Evolutionary conservation across 92 coral and sea anemone genomes (phyloP).

Genomic region (Epizoanthus ramosus): DNA sequence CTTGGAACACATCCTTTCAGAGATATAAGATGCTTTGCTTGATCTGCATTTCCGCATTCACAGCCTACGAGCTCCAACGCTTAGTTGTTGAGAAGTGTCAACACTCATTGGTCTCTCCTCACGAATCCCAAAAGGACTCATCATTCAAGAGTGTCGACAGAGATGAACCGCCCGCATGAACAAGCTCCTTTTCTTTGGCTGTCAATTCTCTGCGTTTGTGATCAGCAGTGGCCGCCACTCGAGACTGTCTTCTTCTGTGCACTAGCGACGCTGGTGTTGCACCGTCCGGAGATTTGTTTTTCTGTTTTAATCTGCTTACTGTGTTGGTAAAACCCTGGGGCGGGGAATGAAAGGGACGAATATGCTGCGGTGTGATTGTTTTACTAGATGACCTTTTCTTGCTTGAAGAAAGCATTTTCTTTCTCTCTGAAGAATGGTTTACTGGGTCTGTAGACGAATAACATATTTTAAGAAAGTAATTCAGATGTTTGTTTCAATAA

Average conservation of each 20-base stretch:
- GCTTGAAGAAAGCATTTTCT: not conserved
- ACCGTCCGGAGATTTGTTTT: not conserved
- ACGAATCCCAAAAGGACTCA: conserved; percentile 23
- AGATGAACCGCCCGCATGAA: conserved; percentile 28
- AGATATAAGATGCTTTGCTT: too few species aligned
- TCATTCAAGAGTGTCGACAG: conserved; percentile 43
- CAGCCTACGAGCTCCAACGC: too few species aligned
- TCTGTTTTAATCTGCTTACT: not conserved
- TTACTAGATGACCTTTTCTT: not conserved
- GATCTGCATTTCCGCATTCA: too few species aligned
- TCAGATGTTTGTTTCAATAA: too few species aligned
- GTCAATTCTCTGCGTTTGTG: conserved; percentile 33
- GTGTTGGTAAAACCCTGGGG: conserved; percentile 10
- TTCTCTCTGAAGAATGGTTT: not conserved
- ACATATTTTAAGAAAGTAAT: not conserved
- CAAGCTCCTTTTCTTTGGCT: conserved; percentile 39
- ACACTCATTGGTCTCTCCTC: not conserved
- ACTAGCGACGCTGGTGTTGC: not conserved
- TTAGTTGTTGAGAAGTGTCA: too few species aligned
- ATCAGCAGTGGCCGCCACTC: not conserved
- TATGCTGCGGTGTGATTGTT: not conserved
- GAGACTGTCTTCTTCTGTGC: not conserved
- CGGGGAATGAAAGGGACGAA: conserved; percentile 20
- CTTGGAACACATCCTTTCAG: too few species aligned
- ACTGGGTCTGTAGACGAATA: not conserved